Evolutionary conservation across 2,888 invertebrate genomes (phyloP).

Genomic region (Heterodera filipjevi): DNA sequence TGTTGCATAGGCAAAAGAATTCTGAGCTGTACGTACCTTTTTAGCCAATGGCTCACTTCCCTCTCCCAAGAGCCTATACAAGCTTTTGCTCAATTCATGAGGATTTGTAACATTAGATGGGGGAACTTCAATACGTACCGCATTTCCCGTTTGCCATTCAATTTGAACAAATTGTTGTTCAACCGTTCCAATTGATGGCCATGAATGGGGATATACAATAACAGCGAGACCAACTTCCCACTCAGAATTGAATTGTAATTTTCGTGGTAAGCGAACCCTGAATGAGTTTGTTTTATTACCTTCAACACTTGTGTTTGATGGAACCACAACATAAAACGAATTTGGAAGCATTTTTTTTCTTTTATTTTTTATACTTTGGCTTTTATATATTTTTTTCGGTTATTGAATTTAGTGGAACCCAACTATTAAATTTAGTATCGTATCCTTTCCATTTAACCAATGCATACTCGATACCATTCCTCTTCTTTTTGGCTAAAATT

Average conservation of each 20-base stretch:
- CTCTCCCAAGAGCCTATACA: neutral
- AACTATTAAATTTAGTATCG: neutral
- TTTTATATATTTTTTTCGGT: constrained; percentile 17
- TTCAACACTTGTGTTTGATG: constrained; percentile 19
- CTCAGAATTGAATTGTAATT: constrained; percentile 27
- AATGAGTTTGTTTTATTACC: constrained; percentile 29
- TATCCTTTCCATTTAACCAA: constrained; percentile 28
- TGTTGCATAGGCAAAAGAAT: too few species aligned
- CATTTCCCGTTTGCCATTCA: constrained; percentile 2
- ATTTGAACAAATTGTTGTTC: constrained; percentile 14
- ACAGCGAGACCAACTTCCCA: constrained; percentile 30
- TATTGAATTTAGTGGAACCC: constrained; percentile 8
- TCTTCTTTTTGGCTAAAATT: neutral
- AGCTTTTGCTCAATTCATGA: neutral
- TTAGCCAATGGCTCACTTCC: constrained; percentile 12
- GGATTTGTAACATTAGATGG: constrained; percentile 14
- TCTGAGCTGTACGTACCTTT: neutral
- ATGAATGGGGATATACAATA: constrained; percentile 29
- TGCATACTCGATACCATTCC: neutral
- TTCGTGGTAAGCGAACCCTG: constrained; percentile 24
- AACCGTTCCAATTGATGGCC: constrained; percentile 23
- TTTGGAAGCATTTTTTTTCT: neutral
- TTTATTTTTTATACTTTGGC: neutral
- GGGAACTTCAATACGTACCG: neutral
- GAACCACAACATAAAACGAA: constrained; percentile 19